Base-by-base conservation (phyloP, 2,888 invertebrate species). In the Branchinecta sandiegonensis region DNA sequence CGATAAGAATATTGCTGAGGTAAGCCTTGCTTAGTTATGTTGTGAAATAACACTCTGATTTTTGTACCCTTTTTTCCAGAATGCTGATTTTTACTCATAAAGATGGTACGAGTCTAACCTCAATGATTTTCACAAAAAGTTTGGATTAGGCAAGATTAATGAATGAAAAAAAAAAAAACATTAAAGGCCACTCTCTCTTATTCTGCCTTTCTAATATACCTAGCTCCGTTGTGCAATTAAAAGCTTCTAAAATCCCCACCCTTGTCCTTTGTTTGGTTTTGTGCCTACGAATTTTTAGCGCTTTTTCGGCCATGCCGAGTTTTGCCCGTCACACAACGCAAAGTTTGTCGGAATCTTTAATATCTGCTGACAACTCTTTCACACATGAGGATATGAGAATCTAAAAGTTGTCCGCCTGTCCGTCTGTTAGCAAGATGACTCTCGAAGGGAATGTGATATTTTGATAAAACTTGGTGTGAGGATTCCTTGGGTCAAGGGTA, bases 1-100 rank as follows among this genome's bases (percentile, higher is more conserved):
- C 72, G 86, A 87, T 75, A 75, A 77, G 65, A 76, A 79, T 70
- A 76, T 87, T 68, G 77, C 81, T 63, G 78, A 82, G 75, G 86
- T 85, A 77, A 75, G 76, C 69, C 68, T 13, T 70, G 68, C 46
- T 46, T 37, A 37, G 5, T 37, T 37, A 37, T 37, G 37, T 37
- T 37, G 37, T 37, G 37, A 5, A 37, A 46, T 48, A 65, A 17
- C 48, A 64, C 50, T 37, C n/a, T 11, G 17, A 37, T 46, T 14
- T 14, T 23, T 70, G 66, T 47, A 63, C 70, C 63, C 69, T 48
- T 48, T 70, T 65, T 67, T 56, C n/a, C 46, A 68, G 17, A 67
- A 66, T 69, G 69, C 65, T 68, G 65, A 48, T 68, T 68, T 70
- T 47, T 67, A 67, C 48, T 48, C 69, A 37, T 37, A 5, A 37